Evolutionary conservation across 1,140 invertebrate species (phyloP).

Genomic region (Anoplolepis gracilipes): DNA sequence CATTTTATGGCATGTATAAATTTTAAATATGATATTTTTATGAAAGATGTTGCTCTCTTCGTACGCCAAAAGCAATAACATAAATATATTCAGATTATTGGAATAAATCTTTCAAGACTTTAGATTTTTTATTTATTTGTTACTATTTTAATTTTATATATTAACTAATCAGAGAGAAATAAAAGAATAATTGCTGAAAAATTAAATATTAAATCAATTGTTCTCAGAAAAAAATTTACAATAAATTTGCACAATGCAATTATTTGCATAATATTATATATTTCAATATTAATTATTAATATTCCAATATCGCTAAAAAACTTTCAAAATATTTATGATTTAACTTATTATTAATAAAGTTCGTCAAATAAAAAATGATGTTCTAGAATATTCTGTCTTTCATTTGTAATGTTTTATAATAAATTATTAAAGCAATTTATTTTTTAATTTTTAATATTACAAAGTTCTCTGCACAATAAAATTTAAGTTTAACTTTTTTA

Average conservation of each 20-base stretch:
- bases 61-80: neutral
- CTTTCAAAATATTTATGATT: neutral
- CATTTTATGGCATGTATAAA: neutral
- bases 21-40: slow-evolving; percentile 22
- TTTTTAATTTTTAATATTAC: neutral
- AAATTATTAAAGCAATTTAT: neutral
- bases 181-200: neutral
- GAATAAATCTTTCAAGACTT: neutral
- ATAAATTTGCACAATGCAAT: neutral
- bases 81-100: neutral
- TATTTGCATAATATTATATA: neutral
- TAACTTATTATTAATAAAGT: neutral
- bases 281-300: neutral
- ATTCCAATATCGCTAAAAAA: neutral
- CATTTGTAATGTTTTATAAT: neutral
- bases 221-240: neutral
- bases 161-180: neutral
- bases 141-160: neutral
- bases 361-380: neutral
- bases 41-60: neutral
- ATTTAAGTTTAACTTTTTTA: neutral
- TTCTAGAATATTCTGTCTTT: neutral
- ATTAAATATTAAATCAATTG: slow-evolving; percentile 15
- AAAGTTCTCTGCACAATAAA: neutral
- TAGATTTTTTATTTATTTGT: neutral